phyloP scores from a whole-genome alignment of 1,140 invertebrate genomes.

The Bactericera cockerelli region DNA sequence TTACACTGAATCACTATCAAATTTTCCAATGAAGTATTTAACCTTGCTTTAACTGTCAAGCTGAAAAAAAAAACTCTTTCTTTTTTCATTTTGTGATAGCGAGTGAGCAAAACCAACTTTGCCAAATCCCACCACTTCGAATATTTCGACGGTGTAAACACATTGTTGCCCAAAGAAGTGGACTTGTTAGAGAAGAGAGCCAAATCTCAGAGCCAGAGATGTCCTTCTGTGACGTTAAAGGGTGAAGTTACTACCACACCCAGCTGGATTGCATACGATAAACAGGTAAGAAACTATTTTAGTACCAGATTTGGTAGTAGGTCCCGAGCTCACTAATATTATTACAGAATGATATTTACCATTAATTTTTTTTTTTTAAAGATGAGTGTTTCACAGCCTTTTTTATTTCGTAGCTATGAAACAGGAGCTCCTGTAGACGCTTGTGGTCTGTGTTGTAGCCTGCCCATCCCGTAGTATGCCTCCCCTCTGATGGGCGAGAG shows the following conservation, averaged over 20 bases:
- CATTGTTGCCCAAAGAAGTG: neutral
- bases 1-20: no score
- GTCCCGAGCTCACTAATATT: conserved; percentile 13
- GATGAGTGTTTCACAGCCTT: no score
- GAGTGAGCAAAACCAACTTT: neutral
- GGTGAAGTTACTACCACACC: conserved; percentile 53
- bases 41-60: no score
- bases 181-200: neutral
- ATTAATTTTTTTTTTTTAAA: conserved; percentile 8
- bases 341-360: conserved; percentile 14
- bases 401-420: no score
- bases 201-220: conserved; percentile 23
- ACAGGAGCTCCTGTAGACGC: no score
- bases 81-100: no score
- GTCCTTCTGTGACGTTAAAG: conserved; percentile 45
- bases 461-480: no score
- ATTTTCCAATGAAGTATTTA: no score
- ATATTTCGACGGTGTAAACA: conserved; percentile 9
- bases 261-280: conserved; percentile 72
- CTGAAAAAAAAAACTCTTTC: no score
- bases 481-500: no score
- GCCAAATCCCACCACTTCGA: conserved; percentile 8
- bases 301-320: conserved; percentile 7
- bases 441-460: no score
- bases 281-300: conserved; percentile 50